These are phyloP conservation scores for Coregonus suidteri DNA, from an alignment of 2,797 vertebrate species.

Conservation along the genomic window DNA sequence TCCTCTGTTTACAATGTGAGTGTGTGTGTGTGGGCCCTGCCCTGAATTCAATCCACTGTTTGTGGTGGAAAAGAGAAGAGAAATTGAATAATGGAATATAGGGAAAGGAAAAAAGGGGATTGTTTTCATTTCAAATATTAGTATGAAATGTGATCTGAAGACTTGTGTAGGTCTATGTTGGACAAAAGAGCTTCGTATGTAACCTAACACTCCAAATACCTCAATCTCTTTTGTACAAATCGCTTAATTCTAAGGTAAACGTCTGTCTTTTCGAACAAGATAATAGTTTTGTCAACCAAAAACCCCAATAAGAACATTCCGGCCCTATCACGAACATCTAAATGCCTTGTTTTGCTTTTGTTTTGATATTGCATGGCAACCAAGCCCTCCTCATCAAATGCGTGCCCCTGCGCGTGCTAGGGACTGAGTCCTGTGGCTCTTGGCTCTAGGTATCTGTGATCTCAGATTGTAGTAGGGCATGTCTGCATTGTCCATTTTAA, in stretches of 20 bases:
- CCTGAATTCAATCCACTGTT: neutral
- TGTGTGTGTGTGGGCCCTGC: constrained; percentile 5
- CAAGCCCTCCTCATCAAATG: no score
- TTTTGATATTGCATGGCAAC: constrained; percentile 31
- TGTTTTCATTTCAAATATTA: neutral
- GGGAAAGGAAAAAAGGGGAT: neutral
- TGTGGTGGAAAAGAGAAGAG: neutral
- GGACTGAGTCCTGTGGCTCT: no score
- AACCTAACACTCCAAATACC: neutral
- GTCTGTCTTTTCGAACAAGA: neutral
- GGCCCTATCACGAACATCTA: neutral
- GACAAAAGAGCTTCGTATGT: neutral
- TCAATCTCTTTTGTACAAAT: neutral
- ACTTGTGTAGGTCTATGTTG: neutral
- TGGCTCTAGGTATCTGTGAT: neutral
- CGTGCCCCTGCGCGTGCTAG: neutral
- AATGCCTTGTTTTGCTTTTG: constrained; percentile 1
- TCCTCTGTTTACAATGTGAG: neutral
- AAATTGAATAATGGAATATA: neutral
- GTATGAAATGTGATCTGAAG: neutral
- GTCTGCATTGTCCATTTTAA: neutral
- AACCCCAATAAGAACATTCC: neutral
- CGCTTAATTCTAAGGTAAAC: neutral
- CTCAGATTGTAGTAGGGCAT: neutral
- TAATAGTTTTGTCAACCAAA: neutral